phyloP scores from a whole-genome alignment of 1,140 invertebrate species.

The Chelonus insularis region DNA sequence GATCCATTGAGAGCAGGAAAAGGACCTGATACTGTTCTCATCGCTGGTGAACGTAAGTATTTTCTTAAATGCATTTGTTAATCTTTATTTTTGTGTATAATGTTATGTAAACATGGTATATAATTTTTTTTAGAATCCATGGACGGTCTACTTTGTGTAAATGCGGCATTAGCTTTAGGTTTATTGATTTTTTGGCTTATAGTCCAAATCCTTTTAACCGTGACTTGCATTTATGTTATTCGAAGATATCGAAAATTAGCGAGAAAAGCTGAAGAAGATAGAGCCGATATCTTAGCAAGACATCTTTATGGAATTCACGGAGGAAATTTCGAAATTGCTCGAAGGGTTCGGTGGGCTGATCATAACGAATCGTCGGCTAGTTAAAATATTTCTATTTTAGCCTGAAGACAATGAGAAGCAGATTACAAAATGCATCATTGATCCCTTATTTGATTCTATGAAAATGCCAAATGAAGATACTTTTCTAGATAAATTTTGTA shows the following conservation, averaged over 20 bases:
- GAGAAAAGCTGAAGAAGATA: slow-evolving; percentile 49
- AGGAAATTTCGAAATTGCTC: slow-evolving; percentile 51
- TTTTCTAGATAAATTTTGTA: too few species aligned
- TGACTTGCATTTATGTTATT: slow-evolving; percentile 47
- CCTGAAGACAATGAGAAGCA: too few species aligned
- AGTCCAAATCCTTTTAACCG: slow-evolving; percentile 49
- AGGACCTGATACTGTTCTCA: slow-evolving; percentile 44
- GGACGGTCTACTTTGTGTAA: slow-evolving; percentile 46
- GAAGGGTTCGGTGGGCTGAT: slow-evolving; percentile 56
- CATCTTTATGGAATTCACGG: slow-evolving; percentile 52
- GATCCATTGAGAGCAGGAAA: slow-evolving; percentile 39
- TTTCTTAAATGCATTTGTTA: not conserved
- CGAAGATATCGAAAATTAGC: slow-evolving; percentile 45
- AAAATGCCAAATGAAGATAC: too few species aligned
- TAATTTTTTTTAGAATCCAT: slow-evolving; percentile 37
- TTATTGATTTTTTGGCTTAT: slow-evolving; percentile 49
- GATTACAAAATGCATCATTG: too few species aligned
- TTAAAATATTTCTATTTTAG: too few species aligned
- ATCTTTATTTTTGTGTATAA: not conserved
- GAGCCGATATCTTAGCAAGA: slow-evolving; percentile 48
- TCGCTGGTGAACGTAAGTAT: slow-evolving; percentile 41
- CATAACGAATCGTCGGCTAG: slow-evolving; percentile 40
- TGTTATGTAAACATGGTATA: not conserved
- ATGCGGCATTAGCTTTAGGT: slow-evolving; percentile 42
- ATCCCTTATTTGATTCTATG: too few species aligned